phyloP scores from a whole-genome alignment of 2,888 invertebrate species.

The Limnephilus lunatus region DNA sequence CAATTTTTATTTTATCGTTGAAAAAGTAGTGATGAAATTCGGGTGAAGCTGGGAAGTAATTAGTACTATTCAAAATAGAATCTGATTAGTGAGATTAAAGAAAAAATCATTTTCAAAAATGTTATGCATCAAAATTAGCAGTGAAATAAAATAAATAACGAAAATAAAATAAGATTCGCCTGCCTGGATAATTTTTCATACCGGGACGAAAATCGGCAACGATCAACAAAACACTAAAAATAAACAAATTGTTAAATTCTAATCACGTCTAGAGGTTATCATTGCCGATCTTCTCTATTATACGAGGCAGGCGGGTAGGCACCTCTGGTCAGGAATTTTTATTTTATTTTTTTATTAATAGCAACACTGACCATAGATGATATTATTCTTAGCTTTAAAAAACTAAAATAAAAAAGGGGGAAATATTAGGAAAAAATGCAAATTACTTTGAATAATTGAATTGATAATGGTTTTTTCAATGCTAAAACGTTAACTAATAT shows the following conservation, averaged over 20 bases:
- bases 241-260: constrained; percentile 46
- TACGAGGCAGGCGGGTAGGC: background rate
- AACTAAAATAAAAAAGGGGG: constrained; percentile 17
- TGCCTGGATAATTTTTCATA: constrained; percentile 12
- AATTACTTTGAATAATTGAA: background rate
- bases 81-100: background rate
- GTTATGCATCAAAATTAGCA: constrained; percentile 53
- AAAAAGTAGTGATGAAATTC: background rate
- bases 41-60: background rate
- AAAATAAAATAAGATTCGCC: constrained; percentile 32
- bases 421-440: background rate
- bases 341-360: background rate
- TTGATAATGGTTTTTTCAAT: background rate
- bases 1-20: background rate
- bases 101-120: constrained; percentile 28
- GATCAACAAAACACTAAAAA: constrained; percentile 37
- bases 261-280: constrained; percentile 47
- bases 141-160: constrained; percentile 54
- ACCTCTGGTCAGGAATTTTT: constrained; percentile 13
- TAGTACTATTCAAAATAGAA: background rate
- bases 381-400: background rate
- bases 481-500: background rate
- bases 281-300: constrained; percentile 33
- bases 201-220: constrained; percentile 25
- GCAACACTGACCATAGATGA: constrained; percentile 2